Evolutionary conservation across 2,888 invertebrate species (phyloP).

Genomic region (Myopa tessellatipennis): DNA sequence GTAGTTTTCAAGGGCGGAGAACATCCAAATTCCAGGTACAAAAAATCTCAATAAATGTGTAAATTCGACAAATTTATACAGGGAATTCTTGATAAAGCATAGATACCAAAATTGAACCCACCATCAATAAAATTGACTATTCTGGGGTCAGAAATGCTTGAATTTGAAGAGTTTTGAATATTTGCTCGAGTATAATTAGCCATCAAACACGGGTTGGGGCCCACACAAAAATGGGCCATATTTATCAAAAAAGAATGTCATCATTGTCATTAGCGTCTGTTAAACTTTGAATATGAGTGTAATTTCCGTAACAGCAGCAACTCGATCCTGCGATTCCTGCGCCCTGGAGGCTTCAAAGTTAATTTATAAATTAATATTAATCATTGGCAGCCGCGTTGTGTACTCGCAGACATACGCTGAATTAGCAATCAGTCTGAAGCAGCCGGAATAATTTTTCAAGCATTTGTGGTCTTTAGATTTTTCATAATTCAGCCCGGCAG

Average conservation of each 20-base stretch:
- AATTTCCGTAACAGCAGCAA: constrained; percentile 22
- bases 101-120: too few relatives aligned
- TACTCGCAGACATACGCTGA: background rate
- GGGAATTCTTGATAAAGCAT: too few relatives aligned
- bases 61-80: too few relatives aligned
- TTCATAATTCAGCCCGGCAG: constrained; percentile 2
- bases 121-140: too few relatives aligned
- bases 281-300: constrained; percentile 25
- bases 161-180: too few relatives aligned
- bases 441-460: constrained; percentile 18
- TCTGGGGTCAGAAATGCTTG: too few relatives aligned
- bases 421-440: constrained; percentile 23
- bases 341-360: constrained; percentile 24
- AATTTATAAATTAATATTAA: constrained; percentile 35
- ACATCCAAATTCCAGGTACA: too few relatives aligned
- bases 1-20: background rate
- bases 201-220: background rate
- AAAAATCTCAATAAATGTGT: too few relatives aligned
- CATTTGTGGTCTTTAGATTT: constrained; percentile 12
- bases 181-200: too few relatives aligned
- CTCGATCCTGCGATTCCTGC: background rate
- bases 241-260: constrained; percentile 10
- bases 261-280: constrained; percentile 28
- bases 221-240: background rate
- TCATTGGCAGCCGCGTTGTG: constrained; percentile 14